Percentiles rank a stretch among this genome's conserved stretches.
phyloP scores from a whole-genome alignment of 2,888 invertebrate species.

The Geotrupes spiniger region DNA sequence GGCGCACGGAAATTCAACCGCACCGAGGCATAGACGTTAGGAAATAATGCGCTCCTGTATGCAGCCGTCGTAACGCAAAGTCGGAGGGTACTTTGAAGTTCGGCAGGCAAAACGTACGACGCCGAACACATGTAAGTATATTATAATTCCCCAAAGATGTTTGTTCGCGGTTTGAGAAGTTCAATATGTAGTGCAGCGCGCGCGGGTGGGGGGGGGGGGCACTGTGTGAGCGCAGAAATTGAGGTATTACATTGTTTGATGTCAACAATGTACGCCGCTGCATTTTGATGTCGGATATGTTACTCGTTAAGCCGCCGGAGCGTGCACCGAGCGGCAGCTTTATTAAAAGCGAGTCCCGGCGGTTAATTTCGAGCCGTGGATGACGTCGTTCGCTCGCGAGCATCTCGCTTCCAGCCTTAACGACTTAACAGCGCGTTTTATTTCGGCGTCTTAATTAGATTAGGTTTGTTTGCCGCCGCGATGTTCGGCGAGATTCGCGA shows the following conservation, averaged over 20 bases:
- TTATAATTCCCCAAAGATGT: slow-evolving; percentile 5
- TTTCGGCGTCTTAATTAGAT: too few relatives aligned
- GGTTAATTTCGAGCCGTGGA: too few relatives aligned
- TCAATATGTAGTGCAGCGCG: background rate
- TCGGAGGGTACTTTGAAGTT: too few relatives aligned
- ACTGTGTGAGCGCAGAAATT: background rate
- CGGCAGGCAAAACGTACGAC: background rate
- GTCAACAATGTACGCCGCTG: background rate
- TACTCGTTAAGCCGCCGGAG: background rate
- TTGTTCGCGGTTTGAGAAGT: slow-evolving; percentile 4
- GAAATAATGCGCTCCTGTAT: too few relatives aligned
- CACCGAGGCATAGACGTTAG: too few relatives aligned
- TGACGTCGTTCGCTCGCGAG: background rate
- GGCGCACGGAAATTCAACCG: too few relatives aligned
- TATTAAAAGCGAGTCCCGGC: slow-evolving; percentile 3
- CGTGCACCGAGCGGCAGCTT: background rate
- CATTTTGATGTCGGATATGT: too few relatives aligned
- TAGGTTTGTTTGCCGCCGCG: too few relatives aligned
- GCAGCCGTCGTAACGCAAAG: too few relatives aligned
- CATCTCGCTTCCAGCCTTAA: background rate
- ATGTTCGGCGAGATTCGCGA: too few relatives aligned
- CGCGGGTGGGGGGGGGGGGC: too few relatives aligned
- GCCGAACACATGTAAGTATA: background rate
- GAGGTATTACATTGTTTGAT: slow-evolving; percentile 7
- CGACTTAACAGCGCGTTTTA: background rate